Evolutionary conservation across 2,888 invertebrate genomes (phyloP), one percentile per base, ranked within the genome.

Genomic region (Oegoconia quadripuncta): DNA sequence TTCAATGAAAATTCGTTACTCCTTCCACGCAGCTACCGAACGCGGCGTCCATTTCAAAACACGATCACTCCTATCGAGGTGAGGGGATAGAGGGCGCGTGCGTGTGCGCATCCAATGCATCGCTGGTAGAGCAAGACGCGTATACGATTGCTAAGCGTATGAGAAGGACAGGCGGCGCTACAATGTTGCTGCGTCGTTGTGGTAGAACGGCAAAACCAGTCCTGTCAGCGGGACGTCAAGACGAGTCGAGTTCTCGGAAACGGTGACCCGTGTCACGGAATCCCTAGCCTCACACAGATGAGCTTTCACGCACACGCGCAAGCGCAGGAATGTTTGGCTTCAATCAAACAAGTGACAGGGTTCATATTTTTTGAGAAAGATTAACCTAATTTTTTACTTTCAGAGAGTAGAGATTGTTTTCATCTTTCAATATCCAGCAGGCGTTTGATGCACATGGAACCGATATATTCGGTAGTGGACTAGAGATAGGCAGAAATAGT

Each of bases 241-340:
- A 82, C 84, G 74, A 82, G 75, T 74, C 74, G 76, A 73, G 76
- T 87, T 87, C 87, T 84, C 65, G 75, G 87, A 87, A 87, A 86
- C 74, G 74, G 84, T 86, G 87, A 87, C 84, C 87, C 74, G 78
- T 86, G 87, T 86, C 87, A 86, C 79, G 87, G 88, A 87, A 87
- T 86, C 87, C 86, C 87, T 84, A 64, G 64, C 54, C 68, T 55
- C 79, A 77, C 78, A 80, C 46, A 38, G 45, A 39, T 49, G 46
- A 48, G 61, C 67, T 59, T 56, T 63, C 59, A 48, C 52, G 52
- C 58, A 64, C 60, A 59, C 55, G 54, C 59, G 55, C 56, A 39
- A 38, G 41, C 44, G 33, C 34, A 41, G 44, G 54, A 52, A 50
- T 43, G 44, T 49, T 52, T 46, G 56, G 59, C 57, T 62, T 59